Conservation (phyloP, 1,140 invertebrate species). For the Drosophila sproati region DNA sequence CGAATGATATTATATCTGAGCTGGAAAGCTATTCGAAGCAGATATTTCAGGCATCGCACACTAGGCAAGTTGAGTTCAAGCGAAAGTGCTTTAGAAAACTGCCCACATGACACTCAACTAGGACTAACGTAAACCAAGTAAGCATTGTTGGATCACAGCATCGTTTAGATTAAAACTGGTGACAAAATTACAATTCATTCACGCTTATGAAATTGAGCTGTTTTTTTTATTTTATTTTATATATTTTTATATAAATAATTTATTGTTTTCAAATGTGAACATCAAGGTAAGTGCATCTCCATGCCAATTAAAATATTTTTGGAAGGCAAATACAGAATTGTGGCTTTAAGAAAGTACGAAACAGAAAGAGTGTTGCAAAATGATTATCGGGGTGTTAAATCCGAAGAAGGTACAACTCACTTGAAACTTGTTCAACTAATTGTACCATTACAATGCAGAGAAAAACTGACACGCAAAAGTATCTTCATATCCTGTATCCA, state of each 20-base stretch:
- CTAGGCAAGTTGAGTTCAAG: background rate
- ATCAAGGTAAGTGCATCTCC: no score
- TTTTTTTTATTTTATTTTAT: no score
- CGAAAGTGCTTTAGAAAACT: no score
- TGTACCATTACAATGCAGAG: conserved; percentile 1
- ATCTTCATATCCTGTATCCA: background rate
- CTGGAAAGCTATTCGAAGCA: conserved; percentile 12
- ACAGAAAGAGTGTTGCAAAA: background rate
- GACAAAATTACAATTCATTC: no score
- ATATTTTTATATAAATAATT: no score
- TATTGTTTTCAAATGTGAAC: no score
- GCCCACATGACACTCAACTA: no score
- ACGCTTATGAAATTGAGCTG: no score
- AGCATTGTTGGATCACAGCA: no score
- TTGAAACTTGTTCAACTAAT: conserved; percentile 27
- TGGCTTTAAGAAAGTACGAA: background rate
- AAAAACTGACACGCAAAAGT: background rate
- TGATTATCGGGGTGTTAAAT: background rate
- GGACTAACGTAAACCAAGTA: no score
- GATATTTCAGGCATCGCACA: conserved; percentile 16
- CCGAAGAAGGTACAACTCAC: conserved; percentile 8
- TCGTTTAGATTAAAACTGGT: no score
- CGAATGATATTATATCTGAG: conserved; percentile 36
- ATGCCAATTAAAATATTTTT: background rate
- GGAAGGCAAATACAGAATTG: background rate